These are phyloP conservation scores for Oryzias melastigma DNA, from an alignment of 2,113 vertebrate species.

Conservation along the genomic window DNA sequence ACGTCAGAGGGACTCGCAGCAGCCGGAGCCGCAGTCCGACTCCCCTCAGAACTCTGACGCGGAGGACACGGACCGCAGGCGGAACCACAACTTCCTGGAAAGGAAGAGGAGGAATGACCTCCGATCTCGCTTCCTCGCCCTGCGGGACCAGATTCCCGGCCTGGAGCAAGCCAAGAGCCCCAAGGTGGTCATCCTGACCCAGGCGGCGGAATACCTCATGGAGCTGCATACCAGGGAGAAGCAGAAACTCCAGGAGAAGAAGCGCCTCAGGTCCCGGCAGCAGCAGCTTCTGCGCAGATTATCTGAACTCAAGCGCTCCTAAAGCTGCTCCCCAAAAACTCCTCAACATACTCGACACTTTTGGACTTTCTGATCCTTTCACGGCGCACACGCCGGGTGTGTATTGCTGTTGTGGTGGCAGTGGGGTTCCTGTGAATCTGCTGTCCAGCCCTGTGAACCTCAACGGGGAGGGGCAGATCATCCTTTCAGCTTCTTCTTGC, in stretches of 20 bases:
- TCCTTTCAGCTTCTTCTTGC: slow-evolving; percentile 44
- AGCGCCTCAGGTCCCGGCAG: slow-evolving; percentile 80
- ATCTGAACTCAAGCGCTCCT: slow-evolving; percentile 83
- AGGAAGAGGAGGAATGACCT: slow-evolving; percentile 92
- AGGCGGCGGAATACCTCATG: slow-evolving; percentile 86
- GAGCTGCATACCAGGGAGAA: slow-evolving; percentile 81
- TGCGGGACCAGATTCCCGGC: slow-evolving; percentile 87
- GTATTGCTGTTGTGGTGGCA: slow-evolving; percentile 36
- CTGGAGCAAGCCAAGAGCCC: slow-evolving; percentile 87
- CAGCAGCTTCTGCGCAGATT: slow-evolving; percentile 85
- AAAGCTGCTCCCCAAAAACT: slow-evolving; percentile 47
- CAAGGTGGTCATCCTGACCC: slow-evolving; percentile 93
- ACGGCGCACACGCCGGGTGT: slow-evolving; percentile 51
- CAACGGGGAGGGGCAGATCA: slow-evolving; percentile 15
- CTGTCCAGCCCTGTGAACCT: slow-evolving; percentile 39
- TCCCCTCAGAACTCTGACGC: slow-evolving; percentile 81
- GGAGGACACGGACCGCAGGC: slow-evolving; percentile 89
- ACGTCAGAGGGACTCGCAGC: slow-evolving; percentile 19
- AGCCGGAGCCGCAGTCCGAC: slow-evolving; percentile 43
- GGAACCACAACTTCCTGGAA: slow-evolving; percentile 93
- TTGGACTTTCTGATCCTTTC: slow-evolving; percentile 29
- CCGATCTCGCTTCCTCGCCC: slow-evolving; percentile 87
- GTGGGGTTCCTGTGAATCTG: slow-evolving; percentile 34
- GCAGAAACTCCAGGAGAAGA: slow-evolving; percentile 84
- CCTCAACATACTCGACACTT: slow-evolving; percentile 36